A percentile compares a stretch with the other conserved stretches of the same genome.
phyloP scores from a whole-genome alignment of 2,113 vertebrate genomes.

The Podarcis cretensis region DNA sequence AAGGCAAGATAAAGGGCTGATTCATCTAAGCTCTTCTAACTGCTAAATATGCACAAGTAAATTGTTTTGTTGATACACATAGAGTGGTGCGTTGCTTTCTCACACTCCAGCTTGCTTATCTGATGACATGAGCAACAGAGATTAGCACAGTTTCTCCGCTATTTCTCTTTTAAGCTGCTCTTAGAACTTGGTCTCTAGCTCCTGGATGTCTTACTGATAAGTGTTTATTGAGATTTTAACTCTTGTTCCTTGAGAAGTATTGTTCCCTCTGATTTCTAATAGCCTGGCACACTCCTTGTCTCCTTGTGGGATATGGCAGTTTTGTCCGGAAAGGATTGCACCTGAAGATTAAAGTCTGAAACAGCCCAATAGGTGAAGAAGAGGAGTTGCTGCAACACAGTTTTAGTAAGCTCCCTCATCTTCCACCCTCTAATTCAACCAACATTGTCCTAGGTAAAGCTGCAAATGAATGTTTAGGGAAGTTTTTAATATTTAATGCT shows the following conservation, averaged over 20 bases:
- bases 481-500: no score
- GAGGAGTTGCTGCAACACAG: background rate
- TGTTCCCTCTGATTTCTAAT: background rate
- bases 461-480: background rate
- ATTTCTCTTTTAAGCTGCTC: background rate
- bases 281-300: background rate
- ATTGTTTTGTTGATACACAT: background rate
- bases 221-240: constrained; percentile 1
- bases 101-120: background rate
- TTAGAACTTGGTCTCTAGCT: background rate
- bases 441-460: background rate
- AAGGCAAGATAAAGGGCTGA: background rate
- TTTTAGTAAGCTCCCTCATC: background rate
- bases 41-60: background rate
- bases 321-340: background rate
- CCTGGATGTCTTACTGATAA: constrained; percentile 33
- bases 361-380: no score
- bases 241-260: background rate
- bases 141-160: constrained; percentile 35
- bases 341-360: background rate
- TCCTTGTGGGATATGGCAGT: background rate
- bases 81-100: background rate
- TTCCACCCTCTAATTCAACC: background rate
- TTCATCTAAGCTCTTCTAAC: background rate
- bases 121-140: constrained; percentile 11